These are phyloP conservation scores for Drosophila neutralis DNA, from an alignment of 2,888 invertebrate species.

Conservation along the genomic window DNA sequence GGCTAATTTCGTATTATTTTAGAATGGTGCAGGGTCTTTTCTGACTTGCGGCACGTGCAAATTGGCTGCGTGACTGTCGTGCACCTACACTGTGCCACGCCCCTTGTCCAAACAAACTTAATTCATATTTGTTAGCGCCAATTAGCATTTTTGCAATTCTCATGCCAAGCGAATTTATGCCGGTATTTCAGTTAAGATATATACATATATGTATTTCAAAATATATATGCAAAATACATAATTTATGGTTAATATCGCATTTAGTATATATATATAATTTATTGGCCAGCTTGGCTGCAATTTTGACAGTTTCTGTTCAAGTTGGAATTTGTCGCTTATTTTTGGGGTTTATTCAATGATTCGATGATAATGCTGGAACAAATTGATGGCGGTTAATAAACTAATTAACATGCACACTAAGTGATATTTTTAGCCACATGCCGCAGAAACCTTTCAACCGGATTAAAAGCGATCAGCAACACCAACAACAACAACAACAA, in stretches of 20 bases:
- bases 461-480: slow-evolving; percentile 49
- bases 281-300: slow-evolving; percentile 22
- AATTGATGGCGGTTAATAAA: slow-evolving; percentile 66
- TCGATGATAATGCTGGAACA: slow-evolving; percentile 29
- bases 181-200: slow-evolving; percentile 51
- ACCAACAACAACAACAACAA: neutral
- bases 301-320: slow-evolving; percentile 16
- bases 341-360: slow-evolving; percentile 14
- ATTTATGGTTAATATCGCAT: slow-evolving; percentile 4
- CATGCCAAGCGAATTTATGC: slow-evolving; percentile 38
- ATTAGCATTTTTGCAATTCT: slow-evolving; percentile 53
- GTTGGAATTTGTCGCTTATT: slow-evolving; percentile 4
- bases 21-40: slow-evolving; percentile 44
- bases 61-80: slow-evolving; percentile 61
- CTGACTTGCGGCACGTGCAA: slow-evolving; percentile 61
- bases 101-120: neutral
- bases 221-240: slow-evolving; percentile 10
- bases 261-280: slow-evolving; percentile 10
- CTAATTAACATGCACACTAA: slow-evolving; percentile 66
- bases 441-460: slow-evolving; percentile 60
- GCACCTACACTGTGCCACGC: slow-evolving; percentile 16
- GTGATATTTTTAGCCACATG: slow-evolving; percentile 34
- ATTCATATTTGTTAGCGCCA: slow-evolving; percentile 31
- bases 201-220: neutral
- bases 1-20: slow-evolving; percentile 54